phyloP scores from a whole-genome alignment of 1,140 invertebrate genomes.

The Centruroides vittatus region DNA sequence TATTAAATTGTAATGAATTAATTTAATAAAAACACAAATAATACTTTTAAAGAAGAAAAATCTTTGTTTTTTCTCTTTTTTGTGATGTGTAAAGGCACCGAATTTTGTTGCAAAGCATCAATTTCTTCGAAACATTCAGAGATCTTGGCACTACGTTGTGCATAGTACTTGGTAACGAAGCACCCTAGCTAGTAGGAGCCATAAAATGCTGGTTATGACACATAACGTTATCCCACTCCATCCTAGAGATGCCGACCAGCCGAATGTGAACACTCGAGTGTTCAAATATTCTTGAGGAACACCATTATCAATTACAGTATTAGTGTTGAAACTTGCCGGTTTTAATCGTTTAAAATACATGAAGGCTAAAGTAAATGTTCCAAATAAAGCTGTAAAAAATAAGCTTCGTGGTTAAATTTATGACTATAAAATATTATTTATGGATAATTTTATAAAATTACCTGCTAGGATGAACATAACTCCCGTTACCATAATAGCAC shows the following conservation, averaged over 20 bases:
- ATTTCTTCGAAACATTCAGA: no score
- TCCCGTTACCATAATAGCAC: slow-evolving; percentile 73
- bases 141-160: not conserved
- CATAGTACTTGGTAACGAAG: slow-evolving; percentile 50
- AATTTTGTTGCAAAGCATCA: no score
- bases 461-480: slow-evolving; percentile 82
- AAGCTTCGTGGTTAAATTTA: not conserved
- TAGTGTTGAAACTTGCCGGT: slow-evolving; percentile 30
- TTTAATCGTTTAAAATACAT: slow-evolving; percentile 73
- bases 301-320: slow-evolving; percentile 14
- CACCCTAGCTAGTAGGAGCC: slow-evolving; percentile 74
- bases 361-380: slow-evolving; percentile 73
- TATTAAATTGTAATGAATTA: no score
- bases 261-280: slow-evolving; percentile 54
- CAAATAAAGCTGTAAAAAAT: slow-evolving; percentile 53
- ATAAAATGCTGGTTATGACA: slow-evolving; percentile 57
- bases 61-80: no score
- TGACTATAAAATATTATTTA: not conserved
- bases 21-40: no score
- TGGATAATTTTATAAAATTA: slow-evolving; percentile 27
- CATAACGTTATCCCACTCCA: slow-evolving; percentile 66
- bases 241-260: slow-evolving; percentile 67
- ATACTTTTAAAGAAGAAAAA: no score
- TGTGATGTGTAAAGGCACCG: no score
- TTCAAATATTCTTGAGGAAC: slow-evolving; percentile 32